Evolutionary conservation across 92 coral and sea anemone species (phyloP).

Genomic region (Bergia sp.): DNA sequence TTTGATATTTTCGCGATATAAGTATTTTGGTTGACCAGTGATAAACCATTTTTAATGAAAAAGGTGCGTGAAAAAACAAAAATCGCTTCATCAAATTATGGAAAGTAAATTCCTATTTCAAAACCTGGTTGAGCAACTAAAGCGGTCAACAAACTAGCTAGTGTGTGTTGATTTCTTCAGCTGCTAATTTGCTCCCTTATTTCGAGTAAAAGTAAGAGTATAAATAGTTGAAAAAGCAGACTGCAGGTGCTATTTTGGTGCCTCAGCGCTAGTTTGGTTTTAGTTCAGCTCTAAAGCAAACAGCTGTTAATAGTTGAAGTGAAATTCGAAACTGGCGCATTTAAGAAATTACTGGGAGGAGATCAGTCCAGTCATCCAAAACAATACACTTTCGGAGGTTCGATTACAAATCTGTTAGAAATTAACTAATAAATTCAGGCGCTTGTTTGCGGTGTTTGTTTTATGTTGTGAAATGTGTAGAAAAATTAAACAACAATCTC

Average conservation of each 20-base stretch:
- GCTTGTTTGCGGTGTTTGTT: background rate
- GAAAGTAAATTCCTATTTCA: background rate
- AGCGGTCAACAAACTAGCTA: background rate
- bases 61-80: no score
- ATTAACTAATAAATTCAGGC: background rate
- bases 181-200: background rate
- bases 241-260: no score
- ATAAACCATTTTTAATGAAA: background rate
- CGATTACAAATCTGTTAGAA: background rate
- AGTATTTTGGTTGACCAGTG: constrained; percentile 9
- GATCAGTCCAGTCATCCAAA: background rate
- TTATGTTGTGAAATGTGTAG: background rate
- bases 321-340: background rate
- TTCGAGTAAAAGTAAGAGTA: no score
- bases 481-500: background rate
- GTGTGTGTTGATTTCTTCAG: background rate
- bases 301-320: background rate
- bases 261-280: background rate
- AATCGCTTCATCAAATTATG: no score
- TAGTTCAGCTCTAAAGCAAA: background rate
- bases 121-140: background rate
- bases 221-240: no score
- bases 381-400: background rate
- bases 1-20: constrained; percentile 18
- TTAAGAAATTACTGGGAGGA: background rate